Evolutionary conservation across 2,888 invertebrate genomes (phyloP).

Genomic region (Netelia fuscicornis): DNA sequence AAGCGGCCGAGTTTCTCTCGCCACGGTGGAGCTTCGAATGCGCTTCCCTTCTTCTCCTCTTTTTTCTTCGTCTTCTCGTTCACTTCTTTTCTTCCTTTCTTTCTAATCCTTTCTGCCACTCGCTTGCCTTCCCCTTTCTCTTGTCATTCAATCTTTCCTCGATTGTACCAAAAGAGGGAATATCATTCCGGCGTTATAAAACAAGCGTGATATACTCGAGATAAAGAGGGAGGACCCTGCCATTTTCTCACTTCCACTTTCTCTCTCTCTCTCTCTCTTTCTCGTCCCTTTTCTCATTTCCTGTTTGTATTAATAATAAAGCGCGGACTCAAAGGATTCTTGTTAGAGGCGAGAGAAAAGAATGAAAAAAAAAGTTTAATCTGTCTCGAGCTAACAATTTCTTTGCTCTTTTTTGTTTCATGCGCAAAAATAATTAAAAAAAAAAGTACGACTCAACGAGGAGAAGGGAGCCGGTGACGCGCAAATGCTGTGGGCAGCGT

Average conservation of each 20-base stretch:
- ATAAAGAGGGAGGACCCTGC: not conserved
- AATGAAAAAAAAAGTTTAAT: conserved; percentile 55
- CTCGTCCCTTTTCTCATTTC: conserved; percentile 35
- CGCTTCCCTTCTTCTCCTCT: conserved; percentile 5
- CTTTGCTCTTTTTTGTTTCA: conserved; percentile 67
- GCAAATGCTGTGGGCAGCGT: conserved; percentile 97
- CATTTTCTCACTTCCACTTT: not conserved
- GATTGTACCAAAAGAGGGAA: conserved; percentile 36
- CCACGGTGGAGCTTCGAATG: conserved; percentile 27
- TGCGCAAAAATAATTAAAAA: conserved; percentile 22
- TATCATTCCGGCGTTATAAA: conserved; percentile 33
- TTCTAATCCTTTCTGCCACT: conserved; percentile 16
- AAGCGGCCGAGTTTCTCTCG: conserved; percentile 38
- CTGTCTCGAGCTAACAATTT: conserved; percentile 44
- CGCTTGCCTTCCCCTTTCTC: conserved; percentile 11
- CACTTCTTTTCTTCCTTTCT: conserved; percentile 1
- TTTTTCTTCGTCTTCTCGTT: not conserved
- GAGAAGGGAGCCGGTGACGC: conserved; percentile 92
- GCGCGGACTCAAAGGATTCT: conserved; percentile 41
- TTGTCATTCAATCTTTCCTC: conserved; percentile 41
- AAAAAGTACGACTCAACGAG: conserved; percentile 89
- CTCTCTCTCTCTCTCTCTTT: not conserved
- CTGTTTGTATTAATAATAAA: conserved; percentile 52
- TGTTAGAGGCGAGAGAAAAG: not conserved
- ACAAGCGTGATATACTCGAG: conserved; percentile 2